phyloP scores from a whole-genome alignment of 2,797 vertebrate genomes.

The Phylloscopus collybita region DNA sequence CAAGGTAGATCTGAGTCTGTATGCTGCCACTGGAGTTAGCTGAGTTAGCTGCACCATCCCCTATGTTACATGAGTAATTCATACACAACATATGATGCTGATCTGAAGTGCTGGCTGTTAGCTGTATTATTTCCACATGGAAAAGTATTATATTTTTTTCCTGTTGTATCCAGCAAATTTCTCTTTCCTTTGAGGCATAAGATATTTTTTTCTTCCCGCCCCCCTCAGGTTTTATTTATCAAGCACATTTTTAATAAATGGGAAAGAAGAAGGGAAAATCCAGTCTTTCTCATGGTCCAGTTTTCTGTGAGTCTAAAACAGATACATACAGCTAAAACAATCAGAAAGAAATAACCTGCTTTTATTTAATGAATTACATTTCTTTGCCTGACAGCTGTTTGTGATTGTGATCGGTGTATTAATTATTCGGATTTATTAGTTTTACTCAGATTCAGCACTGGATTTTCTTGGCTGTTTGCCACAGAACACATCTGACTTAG shows the following conservation, averaged over 20 bases:
- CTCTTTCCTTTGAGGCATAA: background rate
- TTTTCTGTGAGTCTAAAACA: background rate
- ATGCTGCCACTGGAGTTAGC: background rate
- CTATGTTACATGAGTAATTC: background rate
- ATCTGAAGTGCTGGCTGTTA: constrained; percentile 7
- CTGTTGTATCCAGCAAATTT: background rate
- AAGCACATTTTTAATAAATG: background rate
- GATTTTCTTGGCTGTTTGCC: background rate
- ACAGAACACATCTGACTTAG: background rate
- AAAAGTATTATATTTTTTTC: background rate
- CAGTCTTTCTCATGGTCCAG: background rate
- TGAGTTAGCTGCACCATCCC: background rate
- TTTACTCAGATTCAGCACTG: background rate
- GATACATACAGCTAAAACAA: background rate
- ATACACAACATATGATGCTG: background rate
- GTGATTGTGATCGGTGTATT: background rate
- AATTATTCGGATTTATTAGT: constrained; percentile 1
- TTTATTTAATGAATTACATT: background rate
- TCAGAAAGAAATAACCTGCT: background rate
- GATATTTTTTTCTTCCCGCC: background rate
- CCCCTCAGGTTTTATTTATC: background rate
- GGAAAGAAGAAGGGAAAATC: background rate
- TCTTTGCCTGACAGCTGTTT: background rate
- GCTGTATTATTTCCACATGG: constrained; percentile 31
- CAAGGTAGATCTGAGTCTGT: background rate